Conservation (phyloP, 2,113 vertebrate genomes). For the Pipa parva region DNA sequence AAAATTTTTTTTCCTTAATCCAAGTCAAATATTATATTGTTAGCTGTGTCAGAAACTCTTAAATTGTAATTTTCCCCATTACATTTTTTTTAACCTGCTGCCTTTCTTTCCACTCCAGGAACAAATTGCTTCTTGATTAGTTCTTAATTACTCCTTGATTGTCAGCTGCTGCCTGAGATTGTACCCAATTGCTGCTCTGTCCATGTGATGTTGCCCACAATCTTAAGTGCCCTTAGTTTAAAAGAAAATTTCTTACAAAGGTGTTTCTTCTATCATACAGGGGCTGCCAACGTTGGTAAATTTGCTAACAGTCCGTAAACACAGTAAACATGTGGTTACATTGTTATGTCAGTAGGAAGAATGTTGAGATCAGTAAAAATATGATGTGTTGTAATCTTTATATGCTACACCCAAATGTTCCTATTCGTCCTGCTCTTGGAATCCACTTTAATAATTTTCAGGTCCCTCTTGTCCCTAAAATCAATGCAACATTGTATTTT, state of each 20-base stretch:
- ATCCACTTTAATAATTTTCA: too few relatives aligned
- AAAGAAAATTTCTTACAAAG: neutral
- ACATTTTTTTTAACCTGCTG: slow-evolving; percentile 26
- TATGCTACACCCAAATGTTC: too few relatives aligned
- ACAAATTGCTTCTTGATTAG: slow-evolving; percentile 41
- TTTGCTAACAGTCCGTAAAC: too few relatives aligned
- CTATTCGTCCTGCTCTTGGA: too few relatives aligned
- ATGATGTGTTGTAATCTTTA: too few relatives aligned
- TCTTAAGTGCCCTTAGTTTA: neutral
- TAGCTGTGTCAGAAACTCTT: neutral
- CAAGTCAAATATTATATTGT: neutral
- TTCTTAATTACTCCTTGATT: slow-evolving; percentile 42
- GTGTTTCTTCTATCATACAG: too few relatives aligned
- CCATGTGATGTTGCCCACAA: slow-evolving; percentile 11
- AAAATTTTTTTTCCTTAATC: neutral
- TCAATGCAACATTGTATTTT: too few relatives aligned
- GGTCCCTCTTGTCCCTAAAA: too few relatives aligned
- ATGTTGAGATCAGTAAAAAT: too few relatives aligned
- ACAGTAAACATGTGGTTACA: too few relatives aligned
- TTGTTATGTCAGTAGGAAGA: too few relatives aligned
- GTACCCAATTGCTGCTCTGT: neutral
- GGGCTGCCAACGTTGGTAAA: too few relatives aligned
- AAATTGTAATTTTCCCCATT: slow-evolving; percentile 10
- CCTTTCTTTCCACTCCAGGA: slow-evolving; percentile 24
- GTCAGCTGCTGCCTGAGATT: slow-evolving; percentile 30